Evolutionary conservation across 2,888 invertebrate species (phyloP), one percentile per base, ranked within the genome.

Genomic region (Drosophila hawaiiensis): DNA sequence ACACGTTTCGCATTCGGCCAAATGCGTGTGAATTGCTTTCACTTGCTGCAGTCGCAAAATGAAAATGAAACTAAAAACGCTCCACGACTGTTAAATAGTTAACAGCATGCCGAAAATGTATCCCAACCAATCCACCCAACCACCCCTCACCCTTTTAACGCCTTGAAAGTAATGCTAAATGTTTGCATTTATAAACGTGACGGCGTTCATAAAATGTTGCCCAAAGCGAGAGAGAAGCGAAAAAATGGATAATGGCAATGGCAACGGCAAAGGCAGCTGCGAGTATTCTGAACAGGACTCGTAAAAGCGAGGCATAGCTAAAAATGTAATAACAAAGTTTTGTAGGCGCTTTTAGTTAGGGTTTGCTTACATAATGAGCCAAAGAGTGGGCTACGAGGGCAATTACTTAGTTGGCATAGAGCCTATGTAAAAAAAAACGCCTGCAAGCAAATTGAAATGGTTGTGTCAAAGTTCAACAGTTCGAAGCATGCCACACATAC

Each of bases 21-120:
- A 84, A 85, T 75, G 80, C 82, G 86, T 82, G 85, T 79, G 81
- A 87, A 86, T 82, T 79, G 85, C 86, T 80, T 89, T 82, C 86
- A 78, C 83, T 87, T 66, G 70, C 73, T 70, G 81, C 81, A 76
- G 64, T 76, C 62, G 73, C 81, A 50, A 53, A 72, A 68, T 62
- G 59, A 64, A 84, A 87, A 84, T 74, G 78, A 87, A 87, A 85
- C 87, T 79, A 77, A 84, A 82, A 81, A 79, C 83, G 78, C 76
- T 72, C 39, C 65, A 64, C 72, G 83, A 81, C 84, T 84, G 70
- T 66, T 82, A 85, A 83, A 85, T 81, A 88, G 88, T 80, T 84
- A 73, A 74, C 62, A 52, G 61, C 39, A 33, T 65, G 52, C 39
- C 61, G 37, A 58, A 63, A 54, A 49, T 29, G 28, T 25, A 47